These are phyloP conservation scores for Catocala fraxini DNA, from an alignment of 2,888 invertebrate species.

Conservation along the genomic window DNA sequence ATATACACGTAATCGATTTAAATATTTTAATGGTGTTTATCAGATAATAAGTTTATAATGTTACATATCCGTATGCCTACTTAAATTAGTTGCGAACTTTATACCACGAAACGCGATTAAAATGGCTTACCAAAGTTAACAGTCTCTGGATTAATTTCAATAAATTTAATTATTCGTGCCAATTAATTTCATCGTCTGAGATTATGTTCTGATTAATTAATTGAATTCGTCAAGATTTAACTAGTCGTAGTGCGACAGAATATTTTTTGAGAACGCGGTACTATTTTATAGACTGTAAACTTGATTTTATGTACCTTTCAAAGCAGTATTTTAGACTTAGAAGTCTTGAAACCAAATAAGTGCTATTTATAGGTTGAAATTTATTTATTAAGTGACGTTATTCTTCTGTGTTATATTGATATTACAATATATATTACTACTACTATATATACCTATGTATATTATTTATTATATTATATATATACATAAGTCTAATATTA, in stretches of 20 bases:
- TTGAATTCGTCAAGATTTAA: conserved; percentile 49
- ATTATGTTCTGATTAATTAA: conserved; percentile 56
- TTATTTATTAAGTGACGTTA: too few relatives aligned
- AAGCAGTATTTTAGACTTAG: neutral
- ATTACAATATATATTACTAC: too few relatives aligned
- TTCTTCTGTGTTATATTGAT: too few relatives aligned
- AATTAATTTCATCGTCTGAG: conserved; percentile 55
- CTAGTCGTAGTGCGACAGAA: conserved; percentile 26
- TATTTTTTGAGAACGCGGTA: conserved; percentile 29
- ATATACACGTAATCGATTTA: too few relatives aligned
- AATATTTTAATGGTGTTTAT: too few relatives aligned
- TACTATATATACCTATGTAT: too few relatives aligned
- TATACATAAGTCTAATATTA: too few relatives aligned
- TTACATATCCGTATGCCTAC: neutral
- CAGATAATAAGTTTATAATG: neutral
- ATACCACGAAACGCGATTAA: conserved; percentile 30
- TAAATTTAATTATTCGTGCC: conserved; percentile 56
- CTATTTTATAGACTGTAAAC: conserved; percentile 21
- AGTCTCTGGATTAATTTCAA: conserved; percentile 52
- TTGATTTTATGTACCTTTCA: conserved; percentile 16
- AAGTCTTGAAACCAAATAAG: too few relatives aligned
- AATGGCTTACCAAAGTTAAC: conserved; percentile 48
- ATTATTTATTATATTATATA: too few relatives aligned
- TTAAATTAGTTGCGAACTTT: conserved; percentile 8
- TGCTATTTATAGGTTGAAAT: too few relatives aligned